phyloP scores from a whole-genome alignment of 2,888 invertebrate genomes.

The Andrena bucephala region DNA sequence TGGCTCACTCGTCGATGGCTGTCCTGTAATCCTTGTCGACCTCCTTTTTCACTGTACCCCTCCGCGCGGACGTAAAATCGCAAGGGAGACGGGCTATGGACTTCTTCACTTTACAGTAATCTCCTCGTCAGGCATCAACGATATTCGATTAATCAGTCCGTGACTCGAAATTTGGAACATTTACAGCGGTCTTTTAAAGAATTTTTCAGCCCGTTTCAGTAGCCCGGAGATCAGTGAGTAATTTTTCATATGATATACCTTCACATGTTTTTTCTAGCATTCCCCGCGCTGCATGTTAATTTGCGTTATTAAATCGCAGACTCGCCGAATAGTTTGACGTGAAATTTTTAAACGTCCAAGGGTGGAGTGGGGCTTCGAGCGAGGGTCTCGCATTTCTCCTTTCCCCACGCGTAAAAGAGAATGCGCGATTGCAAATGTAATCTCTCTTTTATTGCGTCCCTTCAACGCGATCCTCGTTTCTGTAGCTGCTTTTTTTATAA shows the following conservation, averaged over 20 bases:
- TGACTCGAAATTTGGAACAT: neutral
- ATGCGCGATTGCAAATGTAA: constrained; percentile 29
- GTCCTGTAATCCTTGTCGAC: neutral
- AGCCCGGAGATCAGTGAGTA: no score
- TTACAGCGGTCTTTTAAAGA: neutral
- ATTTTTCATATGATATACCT: neutral
- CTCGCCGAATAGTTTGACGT: constrained; percentile 7
- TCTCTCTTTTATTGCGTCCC: constrained; percentile 34
- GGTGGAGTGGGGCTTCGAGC: neutral
- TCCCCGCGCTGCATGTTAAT: neutral
- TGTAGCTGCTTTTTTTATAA: neutral
- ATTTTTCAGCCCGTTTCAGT: neutral
- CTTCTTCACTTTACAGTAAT: neutral
- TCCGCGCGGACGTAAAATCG: neutral
- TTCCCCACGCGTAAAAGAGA: constrained; percentile 12
- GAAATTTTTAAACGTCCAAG: constrained; percentile 15
- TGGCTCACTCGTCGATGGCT: neutral
- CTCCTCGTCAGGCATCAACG: neutral
- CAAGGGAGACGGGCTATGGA: no score
- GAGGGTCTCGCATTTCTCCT: constrained; percentile 5
- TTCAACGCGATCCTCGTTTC: constrained; percentile 11
- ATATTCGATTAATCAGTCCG: neutral
- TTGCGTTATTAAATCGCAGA: constrained; percentile 7
- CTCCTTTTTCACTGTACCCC: neutral
- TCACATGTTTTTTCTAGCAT: neutral